phyloP scores from a whole-genome alignment of 2,113 vertebrate species.

The Notechis scutatus region DNA sequence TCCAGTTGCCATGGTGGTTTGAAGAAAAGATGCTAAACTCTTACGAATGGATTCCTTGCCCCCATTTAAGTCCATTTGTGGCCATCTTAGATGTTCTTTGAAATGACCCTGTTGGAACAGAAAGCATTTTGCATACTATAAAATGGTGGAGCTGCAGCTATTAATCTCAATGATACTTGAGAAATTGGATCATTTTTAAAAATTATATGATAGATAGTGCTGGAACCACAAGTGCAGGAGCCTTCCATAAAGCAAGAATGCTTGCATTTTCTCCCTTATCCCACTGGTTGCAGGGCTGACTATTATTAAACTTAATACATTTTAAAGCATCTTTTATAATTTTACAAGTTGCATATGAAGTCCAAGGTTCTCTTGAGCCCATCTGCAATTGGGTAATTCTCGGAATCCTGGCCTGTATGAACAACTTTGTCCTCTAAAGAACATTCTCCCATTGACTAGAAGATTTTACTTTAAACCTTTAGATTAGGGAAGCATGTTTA shows the following conservation, averaged over 20 bases:
- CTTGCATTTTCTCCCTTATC: not conserved
- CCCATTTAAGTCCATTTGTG: not conserved
- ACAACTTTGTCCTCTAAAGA: not conserved
- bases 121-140: not conserved
- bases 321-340: not conserved
- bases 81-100: not conserved
- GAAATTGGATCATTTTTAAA: not conserved
- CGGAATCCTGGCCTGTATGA: not conserved
- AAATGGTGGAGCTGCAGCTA: not conserved
- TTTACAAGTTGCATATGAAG: not conserved
- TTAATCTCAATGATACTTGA: not conserved
- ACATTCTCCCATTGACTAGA: not conserved
- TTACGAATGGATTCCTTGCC: not conserved
- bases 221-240: not conserved
- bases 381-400: not conserved
- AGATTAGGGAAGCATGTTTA: not conserved
- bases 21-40: conserved; percentile 8
- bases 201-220: not conserved
- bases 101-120: not conserved
- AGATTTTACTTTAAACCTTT: not conserved
- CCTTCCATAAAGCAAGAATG: not conserved
- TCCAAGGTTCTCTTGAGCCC: not conserved
- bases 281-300: not conserved
- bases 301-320: not conserved
- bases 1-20: not conserved